These are phyloP conservation scores for Mallotus villosus DNA, from an alignment of 2,797 vertebrate genomes.

Conservation along the genomic window DNA sequence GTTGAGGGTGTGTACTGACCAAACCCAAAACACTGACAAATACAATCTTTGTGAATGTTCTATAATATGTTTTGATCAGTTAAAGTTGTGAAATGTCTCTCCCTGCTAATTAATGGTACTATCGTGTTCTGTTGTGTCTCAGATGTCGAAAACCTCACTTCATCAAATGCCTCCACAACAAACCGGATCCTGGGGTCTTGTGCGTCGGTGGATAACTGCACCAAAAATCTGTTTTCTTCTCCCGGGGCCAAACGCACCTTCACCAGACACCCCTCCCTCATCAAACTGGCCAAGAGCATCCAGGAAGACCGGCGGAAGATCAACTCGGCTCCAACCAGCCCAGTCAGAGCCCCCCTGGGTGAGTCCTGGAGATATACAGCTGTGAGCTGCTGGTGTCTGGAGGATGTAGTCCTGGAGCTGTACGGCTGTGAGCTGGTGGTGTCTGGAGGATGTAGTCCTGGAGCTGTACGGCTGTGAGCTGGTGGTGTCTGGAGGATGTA, in stretches of 20 bases:
- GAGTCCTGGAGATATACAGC: constrained; percentile 29
- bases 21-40: neutral
- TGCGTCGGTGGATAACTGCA: constrained; percentile 82
- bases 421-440: too few relatives aligned
- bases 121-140: constrained; percentile 1
- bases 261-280: constrained; percentile 91
- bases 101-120: neutral
- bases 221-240: constrained; percentile 92
- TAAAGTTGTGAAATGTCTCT: neutral
- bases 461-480: neutral
- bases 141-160: constrained; percentile 52
- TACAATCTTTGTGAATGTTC: too few relatives aligned
- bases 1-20: constrained; percentile 70
- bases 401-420: too few relatives aligned
- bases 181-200: constrained; percentile 58
- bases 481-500: neutral
- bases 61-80: neutral
- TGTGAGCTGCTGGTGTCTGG: neutral
- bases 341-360: constrained; percentile 77
- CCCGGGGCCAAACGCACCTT: constrained; percentile 80
- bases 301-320: constrained; percentile 91
- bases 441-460: too few relatives aligned
- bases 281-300: constrained; percentile 87
- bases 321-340: constrained; percentile 90
- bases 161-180: constrained; percentile 30